Base-by-base conservation (phyloP, 2,797 vertebrate genomes). In the Cuculus canorus region DNA sequence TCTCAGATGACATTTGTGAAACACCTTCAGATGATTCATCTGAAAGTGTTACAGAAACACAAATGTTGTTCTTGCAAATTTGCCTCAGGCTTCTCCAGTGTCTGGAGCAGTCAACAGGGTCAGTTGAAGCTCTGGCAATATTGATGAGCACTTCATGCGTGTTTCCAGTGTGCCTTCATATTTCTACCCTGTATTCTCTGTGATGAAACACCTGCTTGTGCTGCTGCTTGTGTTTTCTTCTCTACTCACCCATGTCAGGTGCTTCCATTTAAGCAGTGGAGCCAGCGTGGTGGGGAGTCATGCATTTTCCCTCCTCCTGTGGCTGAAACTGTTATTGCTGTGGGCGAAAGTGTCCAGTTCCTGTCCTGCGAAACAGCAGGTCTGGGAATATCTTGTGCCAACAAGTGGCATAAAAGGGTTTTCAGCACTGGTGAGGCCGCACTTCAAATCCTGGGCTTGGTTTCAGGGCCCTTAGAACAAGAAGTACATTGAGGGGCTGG, bases 261-360 rank as follows among this genome's bases (percentile, higher is more conserved):
- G 33, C 43, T 84, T 59, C 47, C 11, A 5, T 41, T 48, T 54
- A 37, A 48, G 35, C 28, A 47, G 47, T 10, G n/a, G 43, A 45
- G 11, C 28, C 24, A 13, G 47, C 0, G 1, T 24, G 66, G 9
- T 9, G 12, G 15, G 68, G 21, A 9, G 8, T 23, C 2, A 0
- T 32, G 17, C 10, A 8, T 81, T 73, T 72, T 60, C 16, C 18
- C 17, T 79, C 21, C 50, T 78, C 7, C 39, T 39, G 1, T 60
- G 32, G 17, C 32, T 57, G 48, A 75, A 63, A 33, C 33, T 32
- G 8, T 43, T 70, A 6, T 2, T 16, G 12, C 5, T 59, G 19
- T 15, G 39, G 10, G 17, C 27, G 24, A 23, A 59, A 37, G 8
- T 27, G 32, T 30, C 32, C 21, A 8, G 11, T 10, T 68, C 18